Evolutionary conservation across 2,888 invertebrate genomes (phyloP).

Genomic region (Liodrosophila aerea): DNA sequence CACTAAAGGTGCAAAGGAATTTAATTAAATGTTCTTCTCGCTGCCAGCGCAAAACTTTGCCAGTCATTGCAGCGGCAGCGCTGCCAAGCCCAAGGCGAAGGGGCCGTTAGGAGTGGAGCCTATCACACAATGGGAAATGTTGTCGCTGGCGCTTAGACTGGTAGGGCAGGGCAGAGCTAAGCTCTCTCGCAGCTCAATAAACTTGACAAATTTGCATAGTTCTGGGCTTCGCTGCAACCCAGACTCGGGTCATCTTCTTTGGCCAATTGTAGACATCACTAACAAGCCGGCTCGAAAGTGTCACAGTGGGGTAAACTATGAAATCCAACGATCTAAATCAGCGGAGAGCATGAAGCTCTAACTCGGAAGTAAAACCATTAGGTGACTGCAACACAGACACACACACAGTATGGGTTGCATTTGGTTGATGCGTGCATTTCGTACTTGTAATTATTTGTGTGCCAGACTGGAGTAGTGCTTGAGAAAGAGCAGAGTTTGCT

Average conservation of each 20-base stretch:
- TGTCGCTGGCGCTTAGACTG: slow-evolving; percentile 44
- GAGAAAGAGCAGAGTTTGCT: no score
- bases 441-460: no score
- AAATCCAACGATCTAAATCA: no score
- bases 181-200: slow-evolving; percentile 57
- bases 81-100: not conserved
- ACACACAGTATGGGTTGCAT: no score
- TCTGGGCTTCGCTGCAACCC: slow-evolving; percentile 12
- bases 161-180: slow-evolving; percentile 15
- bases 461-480: no score
- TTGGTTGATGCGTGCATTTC: no score
- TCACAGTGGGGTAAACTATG: no score
- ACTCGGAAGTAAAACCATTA: no score
- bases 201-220: slow-evolving; percentile 65
- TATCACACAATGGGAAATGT: slow-evolving; percentile 49
- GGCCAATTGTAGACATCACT: not conserved
- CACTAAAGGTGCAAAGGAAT: slow-evolving; percentile 78
- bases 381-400: no score
- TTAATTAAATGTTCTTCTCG: slow-evolving; percentile 72
- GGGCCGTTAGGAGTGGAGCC: not conserved
- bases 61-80: slow-evolving; percentile 44
- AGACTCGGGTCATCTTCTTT: not conserved
- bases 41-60: slow-evolving; percentile 52
- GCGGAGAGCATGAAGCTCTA: no score
- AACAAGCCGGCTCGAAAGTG: no score